phyloP scores from a whole-genome alignment of 1,140 invertebrate genomes.

The Drosophila dunni region DNA sequence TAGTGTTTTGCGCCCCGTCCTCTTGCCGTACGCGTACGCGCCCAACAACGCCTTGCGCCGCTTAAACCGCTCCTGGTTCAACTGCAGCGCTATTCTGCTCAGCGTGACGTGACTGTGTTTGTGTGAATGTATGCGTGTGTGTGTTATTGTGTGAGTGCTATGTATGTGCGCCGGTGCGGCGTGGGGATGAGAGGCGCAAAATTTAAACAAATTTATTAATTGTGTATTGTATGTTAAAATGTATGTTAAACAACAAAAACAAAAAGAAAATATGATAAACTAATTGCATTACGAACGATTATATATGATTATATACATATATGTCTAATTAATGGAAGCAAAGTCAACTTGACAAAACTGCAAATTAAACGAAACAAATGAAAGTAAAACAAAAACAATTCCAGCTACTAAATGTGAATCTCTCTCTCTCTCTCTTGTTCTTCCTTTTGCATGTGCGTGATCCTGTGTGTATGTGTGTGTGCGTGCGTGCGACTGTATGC shows the following conservation, averaged over 20 bases:
- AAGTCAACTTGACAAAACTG: constrained; percentile 4
- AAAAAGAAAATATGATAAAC: constrained; percentile 16
- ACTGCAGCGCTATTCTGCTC: neutral
- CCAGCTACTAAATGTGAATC: constrained; percentile 71
- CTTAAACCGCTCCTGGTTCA: constrained; percentile 6
- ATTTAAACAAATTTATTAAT: constrained; percentile 47
- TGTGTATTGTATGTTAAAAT: constrained; percentile 52
- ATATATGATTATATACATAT: constrained; percentile 24
- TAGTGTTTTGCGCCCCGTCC: constrained; percentile 37
- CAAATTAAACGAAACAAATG: constrained; percentile 15
- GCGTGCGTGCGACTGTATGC: constrained; percentile 6
- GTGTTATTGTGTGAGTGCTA: constrained; percentile 21
- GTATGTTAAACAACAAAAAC: constrained; percentile 35
- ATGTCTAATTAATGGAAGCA: constrained; percentile 46
- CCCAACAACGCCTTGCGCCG: neutral
- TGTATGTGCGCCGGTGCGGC: constrained; percentile 28
- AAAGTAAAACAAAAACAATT: constrained; percentile 37
- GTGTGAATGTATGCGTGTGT: constrained; percentile 7
- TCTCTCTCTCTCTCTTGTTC: constrained; percentile 31
- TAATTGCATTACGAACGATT: constrained; percentile 24
- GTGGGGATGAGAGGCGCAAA: constrained; percentile 26
- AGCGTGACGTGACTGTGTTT: neutral
- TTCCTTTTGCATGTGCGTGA: neutral
- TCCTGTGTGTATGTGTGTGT: constrained; percentile 4
- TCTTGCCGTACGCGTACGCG: neutral